Conservation (phyloP, 1,140 invertebrate genomes). For the Xylocopa sonorina region DNA sequence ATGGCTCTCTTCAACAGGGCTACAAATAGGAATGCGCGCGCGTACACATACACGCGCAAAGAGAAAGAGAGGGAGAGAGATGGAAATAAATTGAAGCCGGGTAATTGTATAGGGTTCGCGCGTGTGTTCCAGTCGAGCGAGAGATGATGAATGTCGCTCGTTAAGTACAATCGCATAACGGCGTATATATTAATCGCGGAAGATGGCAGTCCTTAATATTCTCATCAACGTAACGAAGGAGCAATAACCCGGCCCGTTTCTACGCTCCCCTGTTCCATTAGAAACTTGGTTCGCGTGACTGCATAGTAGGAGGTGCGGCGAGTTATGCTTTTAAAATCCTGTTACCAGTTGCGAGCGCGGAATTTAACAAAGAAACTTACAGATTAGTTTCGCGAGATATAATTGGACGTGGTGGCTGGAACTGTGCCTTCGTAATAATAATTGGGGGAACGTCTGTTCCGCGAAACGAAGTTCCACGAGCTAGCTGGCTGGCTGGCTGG, state of each 20-base stretch:
- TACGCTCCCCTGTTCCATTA: not conserved
- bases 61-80: too few species aligned
- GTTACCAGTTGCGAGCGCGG: slow-evolving; percentile 59
- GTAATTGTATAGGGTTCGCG: not conserved
- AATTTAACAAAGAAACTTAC: slow-evolving; percentile 67
- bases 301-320: slow-evolving; percentile 17
- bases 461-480: slow-evolving; percentile 47
- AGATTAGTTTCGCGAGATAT: slow-evolving; percentile 65
- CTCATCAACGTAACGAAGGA: slow-evolving; percentile 27
- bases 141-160: not conserved
- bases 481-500: not conserved
- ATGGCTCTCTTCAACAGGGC: too few species aligned
- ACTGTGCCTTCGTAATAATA: slow-evolving; percentile 65
- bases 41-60: too few species aligned
- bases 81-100: too few species aligned
- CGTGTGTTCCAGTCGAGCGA: not conserved
- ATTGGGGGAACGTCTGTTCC: slow-evolving; percentile 63
- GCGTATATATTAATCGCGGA: slow-evolving; percentile 5
- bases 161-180: not conserved
- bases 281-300: slow-evolving; percentile 59
- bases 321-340: slow-evolving; percentile 65
- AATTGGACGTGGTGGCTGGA: slow-evolving; percentile 62
- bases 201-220: slow-evolving; percentile 20
- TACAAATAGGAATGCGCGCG: too few species aligned
- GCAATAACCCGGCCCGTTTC: slow-evolving; percentile 25